These are phyloP conservation scores for Ypsolopha sequella DNA, from an alignment of 2,888 invertebrate genomes.

Conservation along the genomic window DNA sequence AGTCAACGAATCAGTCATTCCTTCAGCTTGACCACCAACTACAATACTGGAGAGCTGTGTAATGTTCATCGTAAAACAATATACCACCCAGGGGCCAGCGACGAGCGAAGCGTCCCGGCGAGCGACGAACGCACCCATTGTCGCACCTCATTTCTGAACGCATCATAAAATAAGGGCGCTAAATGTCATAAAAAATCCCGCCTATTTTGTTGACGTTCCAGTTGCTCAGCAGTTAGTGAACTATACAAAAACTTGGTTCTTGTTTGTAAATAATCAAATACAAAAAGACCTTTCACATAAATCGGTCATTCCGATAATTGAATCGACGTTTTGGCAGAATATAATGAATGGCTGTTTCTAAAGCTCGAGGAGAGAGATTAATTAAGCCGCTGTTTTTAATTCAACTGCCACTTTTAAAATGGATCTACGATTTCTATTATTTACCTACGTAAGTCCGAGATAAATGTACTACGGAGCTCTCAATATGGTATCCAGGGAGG, in stretches of 20 bases:
- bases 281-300: not conserved
- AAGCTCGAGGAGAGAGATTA: no score
- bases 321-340: not conserved
- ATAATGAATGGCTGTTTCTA: not conserved
- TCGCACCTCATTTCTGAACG: slow-evolving; percentile 15
- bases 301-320: not conserved
- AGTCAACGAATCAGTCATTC: slow-evolving; percentile 42
- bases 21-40: slow-evolving; percentile 36
- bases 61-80: slow-evolving; percentile 53
- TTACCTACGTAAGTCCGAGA: no score
- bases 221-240: not conserved
- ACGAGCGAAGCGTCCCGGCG: slow-evolving; percentile 7
- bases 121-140: slow-evolving; percentile 18
- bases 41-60: slow-evolving; percentile 38
- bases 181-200: slow-evolving; percentile 23
- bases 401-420: no score
- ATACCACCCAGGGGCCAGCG: slow-evolving; percentile 46
- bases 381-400: no score
- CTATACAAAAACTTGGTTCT: not conserved
- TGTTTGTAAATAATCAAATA: not conserved
- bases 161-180: slow-evolving; percentile 12
- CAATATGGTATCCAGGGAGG: slow-evolving; percentile 12
- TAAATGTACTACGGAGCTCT: no score
- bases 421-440: no score
- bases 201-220: slow-evolving; percentile 15